These are phyloP conservation scores for Cyphomyrus discorhynchus DNA, from an alignment of 2,113 vertebrate species.

Conservation along the genomic window DNA sequence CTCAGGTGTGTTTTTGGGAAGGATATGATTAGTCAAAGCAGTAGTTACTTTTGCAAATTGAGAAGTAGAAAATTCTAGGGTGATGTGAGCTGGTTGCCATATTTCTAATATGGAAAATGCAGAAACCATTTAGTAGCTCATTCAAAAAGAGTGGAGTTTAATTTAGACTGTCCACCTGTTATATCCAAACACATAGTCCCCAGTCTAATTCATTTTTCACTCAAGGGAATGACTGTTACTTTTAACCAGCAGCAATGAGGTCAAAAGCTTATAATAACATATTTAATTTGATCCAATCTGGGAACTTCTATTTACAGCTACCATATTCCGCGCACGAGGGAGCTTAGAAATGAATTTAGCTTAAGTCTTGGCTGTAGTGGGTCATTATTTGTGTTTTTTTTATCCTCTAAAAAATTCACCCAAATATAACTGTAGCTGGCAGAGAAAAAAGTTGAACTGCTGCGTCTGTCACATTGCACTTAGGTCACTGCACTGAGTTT, in stretches of 20 bases:
- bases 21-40: background rate
- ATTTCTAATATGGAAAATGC: background rate
- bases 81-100: background rate
- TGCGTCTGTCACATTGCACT: background rate
- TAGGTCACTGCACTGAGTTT: background rate
- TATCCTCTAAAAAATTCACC: background rate
- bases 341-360: background rate
- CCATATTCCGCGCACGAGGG: background rate
- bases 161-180: background rate
- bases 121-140: background rate
- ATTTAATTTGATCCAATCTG: background rate
- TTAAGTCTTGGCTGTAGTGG: background rate
- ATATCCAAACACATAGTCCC: background rate
- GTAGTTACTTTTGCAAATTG: background rate
- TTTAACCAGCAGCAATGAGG: background rate
- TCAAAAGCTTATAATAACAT: background rate
- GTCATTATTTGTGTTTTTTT: background rate
- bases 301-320: background rate
- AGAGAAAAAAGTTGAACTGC: background rate
- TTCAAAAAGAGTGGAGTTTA: background rate
- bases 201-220: conserved; percentile 4
- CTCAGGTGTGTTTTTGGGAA: background rate
- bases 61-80: background rate
- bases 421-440: background rate
- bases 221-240: background rate